Percentiles rank a stretch among this genome's conserved stretches.
Conservation (phyloP, 2,113 vertebrate genomes). For the Geothlypis trichas region DNA sequence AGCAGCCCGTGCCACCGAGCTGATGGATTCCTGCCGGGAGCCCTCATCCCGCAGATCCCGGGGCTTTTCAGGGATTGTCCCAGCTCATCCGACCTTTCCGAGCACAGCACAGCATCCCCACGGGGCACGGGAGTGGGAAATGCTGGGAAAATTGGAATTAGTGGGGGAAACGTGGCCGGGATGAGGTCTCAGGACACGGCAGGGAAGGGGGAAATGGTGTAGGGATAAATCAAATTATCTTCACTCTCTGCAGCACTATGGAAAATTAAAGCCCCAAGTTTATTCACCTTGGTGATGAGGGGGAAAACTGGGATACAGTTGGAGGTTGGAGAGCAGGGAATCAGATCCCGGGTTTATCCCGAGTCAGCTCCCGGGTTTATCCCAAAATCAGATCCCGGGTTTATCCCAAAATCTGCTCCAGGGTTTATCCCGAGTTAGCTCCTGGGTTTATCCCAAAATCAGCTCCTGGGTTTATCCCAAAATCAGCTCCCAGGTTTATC, state of each 20-base stretch:
- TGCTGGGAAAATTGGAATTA: background rate
- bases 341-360: background rate
- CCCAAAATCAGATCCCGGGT: rapidly evolving
- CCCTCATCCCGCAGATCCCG: background rate
- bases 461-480: background rate
- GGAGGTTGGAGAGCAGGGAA: background rate
- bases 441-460: background rate
- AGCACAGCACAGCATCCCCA: background rate
- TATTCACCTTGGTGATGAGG: background rate
- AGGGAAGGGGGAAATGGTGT: rapidly evolving
- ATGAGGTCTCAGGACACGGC: background rate
- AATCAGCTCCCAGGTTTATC: background rate
- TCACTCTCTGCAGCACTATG: background rate
- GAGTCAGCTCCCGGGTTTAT: background rate
- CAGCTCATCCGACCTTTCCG: rapidly evolving
- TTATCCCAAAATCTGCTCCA: background rate
- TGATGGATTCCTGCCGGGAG: background rate
- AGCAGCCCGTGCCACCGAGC: rapidly evolving
- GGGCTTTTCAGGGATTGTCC: rapidly evolving
- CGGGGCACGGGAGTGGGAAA: background rate
- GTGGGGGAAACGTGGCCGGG: rapidly evolving
- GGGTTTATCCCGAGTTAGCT: background rate
- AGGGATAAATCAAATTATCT: background rate
- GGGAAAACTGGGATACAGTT: rapidly evolving
- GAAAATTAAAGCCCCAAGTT: background rate